A percentile compares a stretch with the other conserved stretches of the same genome.
These are phyloP conservation scores for Drosophila anomelani DNA, from an alignment of 2,888 invertebrate species.

Conservation along the genomic window DNA sequence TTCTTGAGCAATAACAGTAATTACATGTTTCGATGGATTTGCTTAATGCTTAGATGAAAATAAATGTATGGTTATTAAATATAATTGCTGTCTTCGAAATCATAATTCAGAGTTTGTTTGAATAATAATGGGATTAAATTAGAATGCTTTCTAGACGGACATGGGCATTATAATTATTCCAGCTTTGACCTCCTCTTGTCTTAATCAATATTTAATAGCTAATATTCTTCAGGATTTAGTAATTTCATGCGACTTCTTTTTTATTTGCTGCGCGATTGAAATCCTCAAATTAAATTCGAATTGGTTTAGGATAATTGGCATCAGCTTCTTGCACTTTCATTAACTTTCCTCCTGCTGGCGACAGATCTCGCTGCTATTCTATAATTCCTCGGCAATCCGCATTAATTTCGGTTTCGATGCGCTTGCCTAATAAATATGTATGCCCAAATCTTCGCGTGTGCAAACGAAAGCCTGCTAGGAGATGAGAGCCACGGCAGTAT, in stretches of 20 bases:
- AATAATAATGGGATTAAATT: neutral
- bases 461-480: slow-evolving; percentile 41
- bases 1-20: neutral
- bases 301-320: slow-evolving; percentile 11
- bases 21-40: neutral
- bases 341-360: slow-evolving; percentile 56
- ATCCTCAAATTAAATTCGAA: neutral
- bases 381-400: slow-evolving; percentile 52
- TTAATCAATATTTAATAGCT: neutral
- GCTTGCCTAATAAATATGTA: slow-evolving; percentile 40
- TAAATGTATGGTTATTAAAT: slow-evolving; percentile 1
- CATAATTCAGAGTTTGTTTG: neutral
- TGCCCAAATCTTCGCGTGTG: slow-evolving; percentile 65
- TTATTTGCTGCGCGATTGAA: neutral
- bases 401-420: slow-evolving; percentile 71
- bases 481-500: slow-evolving; percentile 15
- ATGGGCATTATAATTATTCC: neutral
- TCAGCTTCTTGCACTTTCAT: slow-evolving; percentile 50
- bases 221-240: neutral
- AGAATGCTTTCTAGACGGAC: neutral
- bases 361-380: slow-evolving; percentile 48
- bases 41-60: neutral
- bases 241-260: slow-evolving; percentile 16
- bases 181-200: too few relatives aligned
- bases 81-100: neutral